Base-by-base conservation (phyloP, 2,113 vertebrate species). In the Motacilla alba region DNA sequence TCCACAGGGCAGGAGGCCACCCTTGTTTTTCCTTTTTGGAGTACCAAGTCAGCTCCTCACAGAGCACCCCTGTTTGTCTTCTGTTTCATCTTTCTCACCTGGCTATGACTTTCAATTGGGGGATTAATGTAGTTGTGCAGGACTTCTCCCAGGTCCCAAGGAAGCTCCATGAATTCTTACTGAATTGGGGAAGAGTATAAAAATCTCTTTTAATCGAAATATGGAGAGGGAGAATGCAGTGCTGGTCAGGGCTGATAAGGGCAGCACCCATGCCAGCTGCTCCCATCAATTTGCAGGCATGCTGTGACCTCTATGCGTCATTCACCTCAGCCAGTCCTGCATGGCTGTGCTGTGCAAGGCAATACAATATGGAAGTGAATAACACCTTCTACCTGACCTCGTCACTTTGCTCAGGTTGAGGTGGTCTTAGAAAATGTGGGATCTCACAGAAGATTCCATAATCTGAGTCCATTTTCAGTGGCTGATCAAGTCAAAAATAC, bases 1-100 rank as follows among this genome's bases (percentile, higher is more conserved):
- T 56, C 4, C 1, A 0, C 31, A 39, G 27, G 27, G 21, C 64
- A 37, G 17, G 7, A 64, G 14, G 1, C 0, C 28, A 58, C 5
- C 9, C 30, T 35, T 24, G 2, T 43, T 79, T 86, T 72, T 15
- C 7, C 11, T 53, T 92, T 47, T 72, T 2, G 0, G 13, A 33
- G 11, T 53, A 62, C 22, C 9, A 46, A 53, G 15, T 2, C 66
- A 79, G 35, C 31, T 76, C 21, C 15, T 52, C n/a, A 44, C 14
- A 33, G 18, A 55, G 21, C 13, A 78, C 23, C 7, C 13, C 6
- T 44, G 6, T 58, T 88, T 66, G 11, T 35, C 37, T 80, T 39
- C 27, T 43, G 4, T 44, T 83, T 62, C 46, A 23, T 41, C 22
- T 21, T 90, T 76, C 60, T 68, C 15, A 24, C 22, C 41, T 53